phyloP scores from a whole-genome alignment of 2,888 invertebrate species.

The Baccha elongata region DNA sequence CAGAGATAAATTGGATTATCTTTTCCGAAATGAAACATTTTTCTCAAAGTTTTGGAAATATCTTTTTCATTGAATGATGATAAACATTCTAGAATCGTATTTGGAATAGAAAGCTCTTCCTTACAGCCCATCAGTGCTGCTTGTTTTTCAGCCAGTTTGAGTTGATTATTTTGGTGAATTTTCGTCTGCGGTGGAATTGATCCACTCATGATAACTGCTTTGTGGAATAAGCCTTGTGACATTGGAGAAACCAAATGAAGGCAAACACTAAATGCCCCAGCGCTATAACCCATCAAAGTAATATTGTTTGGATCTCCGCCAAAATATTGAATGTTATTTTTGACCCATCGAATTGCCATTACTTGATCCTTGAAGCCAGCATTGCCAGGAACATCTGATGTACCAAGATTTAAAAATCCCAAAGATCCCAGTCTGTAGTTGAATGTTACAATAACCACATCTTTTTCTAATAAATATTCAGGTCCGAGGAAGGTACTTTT shows the following conservation, averaged over 20 bases:
- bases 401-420: slow-evolving; percentile 83
- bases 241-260: slow-evolving; percentile 80
- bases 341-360: slow-evolving; percentile 83
- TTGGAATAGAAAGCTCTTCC: slow-evolving; percentile 74
- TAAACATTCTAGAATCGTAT: slow-evolving; percentile 83
- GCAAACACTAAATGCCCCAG: slow-evolving; percentile 76
- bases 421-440: slow-evolving; percentile 85
- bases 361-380: slow-evolving; percentile 85
- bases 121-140: slow-evolving; percentile 83
- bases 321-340: slow-evolving; percentile 83
- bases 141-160: slow-evolving; percentile 82
- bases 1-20: slow-evolving; percentile 80
- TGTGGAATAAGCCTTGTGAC: slow-evolving; percentile 83
- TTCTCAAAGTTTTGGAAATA: slow-evolving; percentile 74
- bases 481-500: slow-evolving; percentile 82
- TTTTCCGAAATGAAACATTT: slow-evolving; percentile 76
- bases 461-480: slow-evolving; percentile 84
- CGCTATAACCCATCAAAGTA: slow-evolving; percentile 83
- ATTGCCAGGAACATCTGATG: slow-evolving; percentile 84
- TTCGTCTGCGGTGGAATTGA: slow-evolving; percentile 76
- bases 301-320: slow-evolving; percentile 84
- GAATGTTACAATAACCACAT: slow-evolving; percentile 85
- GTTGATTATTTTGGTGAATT: slow-evolving; percentile 81
- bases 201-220: slow-evolving; percentile 84
- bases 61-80: slow-evolving; percentile 76